A percentile compares a stretch with the other conserved stretches of the same genome.
phyloP scores from a whole-genome alignment of 2,797 vertebrate genomes.

The Artibeus lituratus region DNA sequence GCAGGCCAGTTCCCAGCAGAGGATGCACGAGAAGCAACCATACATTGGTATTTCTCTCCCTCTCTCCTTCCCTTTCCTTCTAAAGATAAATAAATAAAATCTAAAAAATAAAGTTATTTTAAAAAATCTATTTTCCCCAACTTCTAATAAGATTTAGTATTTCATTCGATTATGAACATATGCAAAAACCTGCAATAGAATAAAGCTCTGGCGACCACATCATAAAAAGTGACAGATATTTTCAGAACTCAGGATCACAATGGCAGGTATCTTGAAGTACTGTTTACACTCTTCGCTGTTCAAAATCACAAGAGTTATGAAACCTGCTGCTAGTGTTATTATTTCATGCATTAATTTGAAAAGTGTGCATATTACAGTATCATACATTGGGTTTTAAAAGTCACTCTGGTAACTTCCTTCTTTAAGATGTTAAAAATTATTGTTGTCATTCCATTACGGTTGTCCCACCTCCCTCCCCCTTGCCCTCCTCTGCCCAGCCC shows the following conservation, averaged over 20 bases:
- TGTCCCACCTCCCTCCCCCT: not conserved
- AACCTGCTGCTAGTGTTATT: not conserved
- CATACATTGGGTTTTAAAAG: not conserved
- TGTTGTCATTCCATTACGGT: not conserved
- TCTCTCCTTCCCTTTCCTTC: too few species aligned
- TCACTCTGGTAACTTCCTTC: not conserved
- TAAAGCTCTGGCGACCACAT: not conserved
- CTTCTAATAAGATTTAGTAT: not conserved
- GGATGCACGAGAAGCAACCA: too few species aligned
- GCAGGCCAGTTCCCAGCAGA: too few species aligned
- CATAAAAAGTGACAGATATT: not conserved
- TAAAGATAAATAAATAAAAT: too few species aligned
- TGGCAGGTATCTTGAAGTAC: not conserved
- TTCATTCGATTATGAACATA: not conserved
- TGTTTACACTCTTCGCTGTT: not conserved
- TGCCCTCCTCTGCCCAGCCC: too few species aligned
- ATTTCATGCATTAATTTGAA: not conserved
- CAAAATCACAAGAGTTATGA: not conserved
- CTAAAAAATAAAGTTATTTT: too few species aligned
- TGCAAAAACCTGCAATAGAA: not conserved
- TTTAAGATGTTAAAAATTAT: not conserved
- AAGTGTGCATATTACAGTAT: not conserved
- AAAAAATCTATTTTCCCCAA: not conserved
- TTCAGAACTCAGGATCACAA: not conserved
- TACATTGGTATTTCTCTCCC: too few species aligned